Percentiles rank a stretch among this genome's conserved stretches.
Conservation (phyloP, 2,113 vertebrate genomes). For the Labeo rohita region DNA sequence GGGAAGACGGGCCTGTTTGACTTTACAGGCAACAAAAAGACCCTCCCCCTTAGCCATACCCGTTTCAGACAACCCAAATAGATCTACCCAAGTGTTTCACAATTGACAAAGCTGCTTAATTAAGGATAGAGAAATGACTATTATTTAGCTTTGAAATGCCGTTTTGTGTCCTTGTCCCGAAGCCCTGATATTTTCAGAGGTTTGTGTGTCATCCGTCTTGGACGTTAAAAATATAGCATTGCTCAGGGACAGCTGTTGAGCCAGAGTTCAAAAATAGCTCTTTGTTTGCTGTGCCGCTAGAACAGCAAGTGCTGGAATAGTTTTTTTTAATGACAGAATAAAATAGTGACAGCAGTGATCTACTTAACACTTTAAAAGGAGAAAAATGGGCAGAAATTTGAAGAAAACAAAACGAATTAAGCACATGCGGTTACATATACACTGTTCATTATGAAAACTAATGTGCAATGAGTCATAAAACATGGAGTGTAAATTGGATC, state of each 20-base stretch:
- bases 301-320: constrained; percentile 7
- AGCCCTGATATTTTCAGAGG: neutral
- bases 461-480: neutral
- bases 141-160: neutral
- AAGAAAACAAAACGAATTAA: neutral
- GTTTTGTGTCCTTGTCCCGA: neutral
- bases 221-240: constrained; percentile 18
- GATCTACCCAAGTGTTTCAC: neutral
- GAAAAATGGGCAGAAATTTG: neutral
- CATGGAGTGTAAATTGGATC: neutral
- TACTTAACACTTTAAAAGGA: neutral
- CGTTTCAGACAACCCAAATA: neutral
- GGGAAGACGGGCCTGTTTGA: constrained; percentile 50
- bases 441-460: neutral
- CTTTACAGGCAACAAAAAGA: constrained; percentile 28
- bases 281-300: constrained; percentile 57
- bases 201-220: neutral
- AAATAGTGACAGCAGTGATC: constrained; percentile 9
- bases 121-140: neutral
- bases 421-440: neutral
- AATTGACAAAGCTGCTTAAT: constrained; percentile 4
- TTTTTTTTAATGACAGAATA: neutral
- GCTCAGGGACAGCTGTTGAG: constrained; percentile 63
- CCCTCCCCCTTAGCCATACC: neutral
- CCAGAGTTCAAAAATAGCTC: constrained; percentile 60